phyloP scores from a whole-genome alignment of 1,140 invertebrate species.

The Drosophila kepulauana region DNA sequence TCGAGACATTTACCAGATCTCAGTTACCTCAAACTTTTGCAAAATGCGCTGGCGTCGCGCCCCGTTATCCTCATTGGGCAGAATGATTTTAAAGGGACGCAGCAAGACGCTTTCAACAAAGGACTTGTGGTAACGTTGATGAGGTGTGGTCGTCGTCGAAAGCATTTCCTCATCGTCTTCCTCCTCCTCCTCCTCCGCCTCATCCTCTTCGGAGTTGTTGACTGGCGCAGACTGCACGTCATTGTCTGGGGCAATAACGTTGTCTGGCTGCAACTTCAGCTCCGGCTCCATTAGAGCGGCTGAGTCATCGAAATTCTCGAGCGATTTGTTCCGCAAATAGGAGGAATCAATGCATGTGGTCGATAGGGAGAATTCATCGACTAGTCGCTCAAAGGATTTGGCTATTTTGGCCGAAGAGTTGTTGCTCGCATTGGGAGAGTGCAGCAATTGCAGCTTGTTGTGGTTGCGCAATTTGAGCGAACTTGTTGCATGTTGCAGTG shows the following conservation, averaged over 20 bases:
- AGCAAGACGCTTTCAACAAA: constrained; percentile 79
- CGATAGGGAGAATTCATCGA: constrained; percentile 83
- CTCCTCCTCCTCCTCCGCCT: constrained; percentile 13
- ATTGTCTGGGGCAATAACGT: constrained; percentile 34
- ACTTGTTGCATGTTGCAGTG: constrained; percentile 74
- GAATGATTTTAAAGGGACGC: constrained; percentile 79
- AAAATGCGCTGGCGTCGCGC: constrained; percentile 70
- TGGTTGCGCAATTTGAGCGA: constrained; percentile 58
- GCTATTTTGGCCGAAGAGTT: constrained; percentile 52
- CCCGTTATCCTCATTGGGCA: constrained; percentile 77
- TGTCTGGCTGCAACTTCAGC: constrained; percentile 40
- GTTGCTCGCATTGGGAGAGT: constrained; percentile 16
- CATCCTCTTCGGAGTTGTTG: constrained; percentile 2
- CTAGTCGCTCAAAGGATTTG: constrained; percentile 85
- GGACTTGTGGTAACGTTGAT: constrained; percentile 76
- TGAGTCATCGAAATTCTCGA: constrained; percentile 83
- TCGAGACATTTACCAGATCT: constrained; percentile 70
- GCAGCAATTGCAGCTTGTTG: constrained; percentile 34
- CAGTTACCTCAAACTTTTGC: constrained; percentile 83
- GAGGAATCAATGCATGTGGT: constrained; percentile 76
- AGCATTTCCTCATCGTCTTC: constrained; percentile 33
- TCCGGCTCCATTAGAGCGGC: constrained; percentile 42
- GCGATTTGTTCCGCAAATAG: constrained; percentile 85
- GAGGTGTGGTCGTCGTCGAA: constrained; percentile 33
- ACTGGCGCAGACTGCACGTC: constrained; percentile 6